These are phyloP conservation scores for Daubentonia madagascariensis DNA, from an alignment of 2,113 vertebrate genomes.

Conservation along the genomic window DNA sequence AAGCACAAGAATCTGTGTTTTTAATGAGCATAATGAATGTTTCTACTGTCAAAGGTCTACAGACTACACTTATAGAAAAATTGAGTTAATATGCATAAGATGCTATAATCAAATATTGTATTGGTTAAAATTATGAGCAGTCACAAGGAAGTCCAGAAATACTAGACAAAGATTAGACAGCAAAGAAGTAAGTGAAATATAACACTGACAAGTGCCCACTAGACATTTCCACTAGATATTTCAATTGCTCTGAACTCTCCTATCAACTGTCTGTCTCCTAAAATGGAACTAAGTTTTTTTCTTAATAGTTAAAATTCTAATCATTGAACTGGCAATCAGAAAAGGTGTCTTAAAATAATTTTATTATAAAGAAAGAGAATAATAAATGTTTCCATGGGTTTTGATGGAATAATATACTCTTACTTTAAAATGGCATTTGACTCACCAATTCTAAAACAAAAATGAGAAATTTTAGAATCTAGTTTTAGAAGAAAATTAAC, in stretches of 20 bases:
- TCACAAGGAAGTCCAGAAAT: constrained; percentile 1
- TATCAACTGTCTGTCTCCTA: background rate
- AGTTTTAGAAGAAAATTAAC: constrained; percentile 7
- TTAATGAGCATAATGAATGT: background rate
- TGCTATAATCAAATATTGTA: background rate
- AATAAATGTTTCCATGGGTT: background rate
- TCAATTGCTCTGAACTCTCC: background rate
- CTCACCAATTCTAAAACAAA: background rate
- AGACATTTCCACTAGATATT: background rate
- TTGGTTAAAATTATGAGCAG: background rate
- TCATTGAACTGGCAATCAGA: background rate
- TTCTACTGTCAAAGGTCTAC: background rate
- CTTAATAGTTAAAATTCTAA: background rate
- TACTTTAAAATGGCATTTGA: background rate
- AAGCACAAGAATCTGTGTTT: background rate
- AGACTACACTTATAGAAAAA: background rate
- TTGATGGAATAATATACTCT: background rate
- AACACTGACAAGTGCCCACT: background rate
- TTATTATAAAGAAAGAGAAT: background rate
- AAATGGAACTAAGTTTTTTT: background rate
- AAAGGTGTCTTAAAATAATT: background rate
- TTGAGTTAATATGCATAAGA: background rate
- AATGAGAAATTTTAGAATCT: background rate
- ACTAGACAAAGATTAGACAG: background rate
- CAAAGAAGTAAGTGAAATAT: background rate